These are phyloP conservation scores for Ennomos erosarius DNA, from an alignment of 2,888 invertebrate genomes.

Conservation along the genomic window DNA sequence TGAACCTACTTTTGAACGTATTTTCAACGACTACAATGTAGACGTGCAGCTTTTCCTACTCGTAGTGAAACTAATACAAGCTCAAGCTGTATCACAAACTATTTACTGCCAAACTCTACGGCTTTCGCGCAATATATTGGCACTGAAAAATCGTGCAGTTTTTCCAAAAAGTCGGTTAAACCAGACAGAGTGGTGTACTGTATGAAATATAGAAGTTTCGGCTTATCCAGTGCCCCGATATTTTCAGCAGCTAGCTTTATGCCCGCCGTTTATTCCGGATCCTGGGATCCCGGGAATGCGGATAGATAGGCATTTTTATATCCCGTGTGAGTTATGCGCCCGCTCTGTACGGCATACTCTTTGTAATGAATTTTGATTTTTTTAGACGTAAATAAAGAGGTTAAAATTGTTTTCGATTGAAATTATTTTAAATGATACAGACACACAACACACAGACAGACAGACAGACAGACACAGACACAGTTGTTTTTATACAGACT, in stretches of 20 bases:
- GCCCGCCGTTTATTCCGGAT: conserved; percentile 36
- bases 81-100: conserved; percentile 4
- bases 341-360: conserved; percentile 10
- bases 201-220: conserved; percentile 43
- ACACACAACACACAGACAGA: too few species aligned
- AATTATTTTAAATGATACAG: too few species aligned
- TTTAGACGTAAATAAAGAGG: conserved; percentile 9
- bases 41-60: too few species aligned
- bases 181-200: conserved; percentile 45
- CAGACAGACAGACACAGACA: too few species aligned
- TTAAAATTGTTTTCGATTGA: conserved; percentile 3
- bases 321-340: conserved; percentile 27
- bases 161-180: conserved; percentile 44
- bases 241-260: conserved; percentile 37
- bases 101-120: conserved; percentile 21
- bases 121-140: conserved; percentile 43
- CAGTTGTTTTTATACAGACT: too few species aligned
- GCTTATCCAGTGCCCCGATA: conserved; percentile 35
- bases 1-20: too few species aligned
- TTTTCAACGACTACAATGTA: too few species aligned
- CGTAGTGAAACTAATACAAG: not conserved
- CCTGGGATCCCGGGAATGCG: conserved; percentile 35
- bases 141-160: conserved; percentile 30
- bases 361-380: conserved; percentile 28
- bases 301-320: conserved; percentile 42